Conservation (phyloP, 2,113 vertebrate species). For the Mastomys coucha region DNA sequence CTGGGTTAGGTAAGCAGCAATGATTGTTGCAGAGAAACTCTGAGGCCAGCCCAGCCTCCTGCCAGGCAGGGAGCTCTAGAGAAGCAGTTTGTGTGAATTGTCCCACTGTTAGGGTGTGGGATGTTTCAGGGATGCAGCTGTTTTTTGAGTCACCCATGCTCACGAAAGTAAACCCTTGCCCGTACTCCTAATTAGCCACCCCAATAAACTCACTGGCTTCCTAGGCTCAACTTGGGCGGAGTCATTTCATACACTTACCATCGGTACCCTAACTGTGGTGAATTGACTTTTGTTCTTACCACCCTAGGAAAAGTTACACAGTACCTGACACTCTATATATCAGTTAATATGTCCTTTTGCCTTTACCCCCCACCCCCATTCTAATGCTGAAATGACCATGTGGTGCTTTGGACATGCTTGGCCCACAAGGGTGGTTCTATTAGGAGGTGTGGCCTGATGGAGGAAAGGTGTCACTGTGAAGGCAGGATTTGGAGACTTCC, state of each 20-base stretch:
- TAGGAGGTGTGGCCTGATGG: too few species aligned
- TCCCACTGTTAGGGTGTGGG: not conserved
- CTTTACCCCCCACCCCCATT: accelerated
- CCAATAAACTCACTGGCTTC: not conserved
- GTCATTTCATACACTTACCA: not conserved
- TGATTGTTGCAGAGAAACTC: not conserved
- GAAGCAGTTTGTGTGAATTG: not conserved
- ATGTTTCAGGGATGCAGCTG: not conserved
- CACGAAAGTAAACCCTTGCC: not conserved
- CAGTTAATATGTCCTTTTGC: not conserved
- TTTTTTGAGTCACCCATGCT: not conserved
- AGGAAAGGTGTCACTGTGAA: too few species aligned
- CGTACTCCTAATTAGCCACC: not conserved
- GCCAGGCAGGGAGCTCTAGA: not conserved
- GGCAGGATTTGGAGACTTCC: too few species aligned
- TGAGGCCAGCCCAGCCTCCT: not conserved
- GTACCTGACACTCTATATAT: not conserved
- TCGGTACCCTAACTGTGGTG: accelerated
- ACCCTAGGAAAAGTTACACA: not conserved
- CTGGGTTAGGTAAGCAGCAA: not conserved
- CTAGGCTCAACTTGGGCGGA: not conserved
- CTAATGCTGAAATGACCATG: not conserved
- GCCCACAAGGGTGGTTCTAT: too few species aligned
- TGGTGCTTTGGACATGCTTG: too few species aligned
- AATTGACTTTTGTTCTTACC: not conserved